phyloP scores from a whole-genome alignment of 2,797 vertebrate genomes.

The Acrocephalus scirpaceus region DNA sequence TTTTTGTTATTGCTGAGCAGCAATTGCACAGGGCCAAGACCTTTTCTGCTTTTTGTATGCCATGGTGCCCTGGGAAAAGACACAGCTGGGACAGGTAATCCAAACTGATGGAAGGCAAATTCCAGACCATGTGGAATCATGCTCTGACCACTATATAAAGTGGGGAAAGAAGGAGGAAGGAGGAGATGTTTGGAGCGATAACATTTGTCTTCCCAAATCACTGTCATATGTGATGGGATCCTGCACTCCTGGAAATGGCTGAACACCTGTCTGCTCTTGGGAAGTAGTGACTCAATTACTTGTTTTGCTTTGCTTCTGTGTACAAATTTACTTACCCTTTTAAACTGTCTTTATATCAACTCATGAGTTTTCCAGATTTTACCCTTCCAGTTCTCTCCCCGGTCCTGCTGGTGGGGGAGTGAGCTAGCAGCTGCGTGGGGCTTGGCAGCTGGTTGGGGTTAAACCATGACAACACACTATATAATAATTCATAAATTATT shows the following conservation, averaged over 20 bases:
- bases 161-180: not conserved
- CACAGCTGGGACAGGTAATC: not conserved
- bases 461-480: accelerated
- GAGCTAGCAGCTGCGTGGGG: accelerated
- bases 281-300: not conserved
- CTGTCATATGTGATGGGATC: accelerated
- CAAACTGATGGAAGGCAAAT: accelerated
- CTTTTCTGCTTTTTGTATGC: not conserved
- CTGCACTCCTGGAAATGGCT: not conserved
- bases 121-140: not conserved
- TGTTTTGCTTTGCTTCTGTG: not conserved
- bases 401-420: not conserved
- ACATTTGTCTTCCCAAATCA: not conserved
- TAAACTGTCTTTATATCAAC: not conserved
- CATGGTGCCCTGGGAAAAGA: not conserved
- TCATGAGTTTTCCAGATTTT: not conserved
- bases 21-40: not conserved
- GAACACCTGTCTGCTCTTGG: not conserved
- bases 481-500: not conserved
- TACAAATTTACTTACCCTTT: not conserved
- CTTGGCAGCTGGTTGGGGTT: not conserved
- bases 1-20: not conserved
- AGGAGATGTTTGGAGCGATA: too few relatives aligned
- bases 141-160: too few relatives aligned
- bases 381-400: not conserved